Evolutionary conservation across 1,140 invertebrate species (phyloP).

Genomic region (Batillaria attramentaria): DNA sequence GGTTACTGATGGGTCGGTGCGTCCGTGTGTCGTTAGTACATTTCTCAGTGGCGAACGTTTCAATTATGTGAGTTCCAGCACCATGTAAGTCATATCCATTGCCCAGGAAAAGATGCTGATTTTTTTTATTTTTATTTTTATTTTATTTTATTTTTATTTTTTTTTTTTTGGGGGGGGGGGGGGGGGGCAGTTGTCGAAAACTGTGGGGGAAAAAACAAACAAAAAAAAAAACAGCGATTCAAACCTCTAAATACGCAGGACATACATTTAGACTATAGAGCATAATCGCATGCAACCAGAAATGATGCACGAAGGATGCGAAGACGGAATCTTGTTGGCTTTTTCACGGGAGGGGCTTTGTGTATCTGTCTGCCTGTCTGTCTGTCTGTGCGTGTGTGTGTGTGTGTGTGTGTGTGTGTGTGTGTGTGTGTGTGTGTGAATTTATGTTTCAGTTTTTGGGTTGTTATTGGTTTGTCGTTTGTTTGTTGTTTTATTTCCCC

Average conservation of each 20-base stretch:
- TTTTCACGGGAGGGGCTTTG: not conserved
- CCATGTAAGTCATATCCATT: too few species aligned
- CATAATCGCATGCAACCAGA: not conserved
- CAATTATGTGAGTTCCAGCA: too few species aligned
- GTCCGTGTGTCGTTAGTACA: too few species aligned
- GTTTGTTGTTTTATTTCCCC: not conserved
- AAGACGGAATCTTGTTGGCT: not conserved
- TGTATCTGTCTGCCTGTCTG: not conserved
- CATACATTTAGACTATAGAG: not conserved
- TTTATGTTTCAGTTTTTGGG: not conserved
- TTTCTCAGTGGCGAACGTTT: too few species aligned
- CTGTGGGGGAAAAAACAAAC: not conserved
- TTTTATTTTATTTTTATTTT: too few species aligned
- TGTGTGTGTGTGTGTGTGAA: conserved; percentile 14
- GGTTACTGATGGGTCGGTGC: too few species aligned
- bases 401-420: not conserved
- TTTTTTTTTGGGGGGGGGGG: too few species aligned
- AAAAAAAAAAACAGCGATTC: not conserved
- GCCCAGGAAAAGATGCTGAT: too few species aligned
- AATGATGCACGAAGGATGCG: not conserved
- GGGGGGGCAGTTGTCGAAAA: too few species aligned
- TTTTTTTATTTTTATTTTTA: too few species aligned
- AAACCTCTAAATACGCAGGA: not conserved
- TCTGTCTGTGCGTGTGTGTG: conserved; percentile 1
- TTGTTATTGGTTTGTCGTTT: not conserved